A percentile compares a stretch with the other conserved stretches of the same genome.
These are phyloP conservation scores for Agrilus planipennis DNA, from an alignment of 1,140 invertebrate genomes.

Conservation along the genomic window DNA sequence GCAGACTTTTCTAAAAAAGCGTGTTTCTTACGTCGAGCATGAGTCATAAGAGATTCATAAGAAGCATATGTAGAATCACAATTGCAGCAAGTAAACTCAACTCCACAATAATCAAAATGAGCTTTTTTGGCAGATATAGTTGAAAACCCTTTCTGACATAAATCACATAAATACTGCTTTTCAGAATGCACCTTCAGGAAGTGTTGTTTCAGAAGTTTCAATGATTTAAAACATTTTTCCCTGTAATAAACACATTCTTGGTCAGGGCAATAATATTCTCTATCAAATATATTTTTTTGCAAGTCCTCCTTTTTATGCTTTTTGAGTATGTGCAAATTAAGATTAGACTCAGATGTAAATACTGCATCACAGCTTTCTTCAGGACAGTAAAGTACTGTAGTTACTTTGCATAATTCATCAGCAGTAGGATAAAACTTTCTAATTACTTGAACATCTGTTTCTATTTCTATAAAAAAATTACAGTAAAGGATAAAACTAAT, in stretches of 20 bases:
- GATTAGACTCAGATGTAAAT: constrained; percentile 30
- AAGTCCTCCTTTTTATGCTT: constrained; percentile 24
- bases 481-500: too few species aligned
- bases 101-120: constrained; percentile 40
- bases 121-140: constrained; percentile 36
- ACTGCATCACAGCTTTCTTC: constrained; percentile 22
- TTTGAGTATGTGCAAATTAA: constrained; percentile 27
- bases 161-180: constrained; percentile 39
- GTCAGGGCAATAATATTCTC: constrained; percentile 29
- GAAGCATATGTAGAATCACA: constrained; percentile 40
- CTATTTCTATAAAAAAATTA: too few species aligned
- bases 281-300: constrained; percentile 1
- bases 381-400: constrained; percentile 27
- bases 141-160: constrained; percentile 45
- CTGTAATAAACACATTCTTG: constrained; percentile 23
- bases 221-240: constrained; percentile 22
- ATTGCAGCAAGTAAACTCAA: constrained; percentile 37
- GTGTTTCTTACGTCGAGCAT: constrained; percentile 42
- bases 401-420: constrained; percentile 18
- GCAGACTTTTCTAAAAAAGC: constrained; percentile 22
- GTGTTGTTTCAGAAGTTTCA: constrained; percentile 39
- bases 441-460: too few species aligned
- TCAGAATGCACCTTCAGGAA: constrained; percentile 49
- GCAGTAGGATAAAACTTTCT: constrained; percentile 22
- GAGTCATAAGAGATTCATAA: constrained; percentile 45